A percentile compares a stretch with the other conserved stretches of the same genome.
These are phyloP conservation scores for Hemitrygon akajei DNA, from an alignment of 2,797 vertebrate genomes.

Conservation along the genomic window DNA sequence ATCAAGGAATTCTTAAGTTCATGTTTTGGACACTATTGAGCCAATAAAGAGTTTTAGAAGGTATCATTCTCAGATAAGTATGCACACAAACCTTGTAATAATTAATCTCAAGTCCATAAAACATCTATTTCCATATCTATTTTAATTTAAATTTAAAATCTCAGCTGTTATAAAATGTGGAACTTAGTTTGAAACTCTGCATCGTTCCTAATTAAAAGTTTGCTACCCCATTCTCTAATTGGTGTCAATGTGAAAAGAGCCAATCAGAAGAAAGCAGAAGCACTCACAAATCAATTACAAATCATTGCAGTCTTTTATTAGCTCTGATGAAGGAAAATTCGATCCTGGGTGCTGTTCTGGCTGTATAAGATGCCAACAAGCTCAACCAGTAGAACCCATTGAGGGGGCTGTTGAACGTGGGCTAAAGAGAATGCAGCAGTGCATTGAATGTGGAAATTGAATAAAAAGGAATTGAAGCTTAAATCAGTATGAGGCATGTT, in stretches of 20 bases:
- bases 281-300: not conserved
- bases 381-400: not conserved
- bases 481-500: not conserved
- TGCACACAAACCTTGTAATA: not conserved
- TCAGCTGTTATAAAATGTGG: not conserved
- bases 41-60: not conserved
- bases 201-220: not conserved
- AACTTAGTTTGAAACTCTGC: not conserved
- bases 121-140: not conserved
- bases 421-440: not conserved
- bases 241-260: not conserved
- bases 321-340: not conserved
- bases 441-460: not conserved
- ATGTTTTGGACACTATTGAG: not conserved
- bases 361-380: not conserved
- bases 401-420: not conserved
- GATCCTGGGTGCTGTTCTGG: not conserved
- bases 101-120: not conserved
- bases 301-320: not conserved
- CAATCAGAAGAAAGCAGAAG: not conserved
- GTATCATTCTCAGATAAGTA: not conserved
- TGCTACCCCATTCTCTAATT: not conserved
- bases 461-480: not conserved
- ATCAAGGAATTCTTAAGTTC: not conserved
- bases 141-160: not conserved